These are phyloP conservation scores for Periparus ater DNA, from an alignment of 2,797 vertebrate species.

Conservation along the genomic window DNA sequence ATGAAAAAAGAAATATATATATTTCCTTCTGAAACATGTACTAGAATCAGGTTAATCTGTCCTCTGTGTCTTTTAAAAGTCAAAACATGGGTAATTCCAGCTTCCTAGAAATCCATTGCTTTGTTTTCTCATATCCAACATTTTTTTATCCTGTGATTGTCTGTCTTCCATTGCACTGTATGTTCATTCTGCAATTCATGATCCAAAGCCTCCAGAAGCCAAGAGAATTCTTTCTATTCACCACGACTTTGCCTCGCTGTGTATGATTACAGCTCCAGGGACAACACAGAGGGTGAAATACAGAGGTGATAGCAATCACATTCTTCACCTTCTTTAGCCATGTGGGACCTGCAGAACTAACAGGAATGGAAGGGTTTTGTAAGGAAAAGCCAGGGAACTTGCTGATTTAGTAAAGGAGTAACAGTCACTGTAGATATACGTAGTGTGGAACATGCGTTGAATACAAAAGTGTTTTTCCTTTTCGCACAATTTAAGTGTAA, in stretches of 20 bases:
- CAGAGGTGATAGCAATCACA: background rate
- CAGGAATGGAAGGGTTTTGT: background rate
- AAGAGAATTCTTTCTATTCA: background rate
- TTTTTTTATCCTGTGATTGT: background rate
- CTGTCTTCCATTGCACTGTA: background rate
- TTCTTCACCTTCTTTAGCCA: background rate
- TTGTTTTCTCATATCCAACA: background rate
- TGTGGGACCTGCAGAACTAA: background rate
- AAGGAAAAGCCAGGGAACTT: background rate
- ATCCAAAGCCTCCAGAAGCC: background rate
- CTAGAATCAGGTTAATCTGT: background rate
- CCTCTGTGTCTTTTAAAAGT: background rate
- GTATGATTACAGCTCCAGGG: background rate
- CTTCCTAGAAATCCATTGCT: background rate
- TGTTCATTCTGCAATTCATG: background rate
- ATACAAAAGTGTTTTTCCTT: background rate
- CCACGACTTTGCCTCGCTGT: background rate
- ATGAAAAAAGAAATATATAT: background rate
- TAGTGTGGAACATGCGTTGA: background rate
- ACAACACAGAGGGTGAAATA: background rate
- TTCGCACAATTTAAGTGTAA: conserved; percentile 43
- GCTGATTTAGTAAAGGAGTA: background rate
- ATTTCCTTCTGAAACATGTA: background rate
- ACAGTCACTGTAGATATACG: background rate
- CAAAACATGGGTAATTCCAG: background rate